Evolutionary conservation across 2,888 invertebrate species (phyloP).

Genomic region (Charanyca ferruginea): DNA sequence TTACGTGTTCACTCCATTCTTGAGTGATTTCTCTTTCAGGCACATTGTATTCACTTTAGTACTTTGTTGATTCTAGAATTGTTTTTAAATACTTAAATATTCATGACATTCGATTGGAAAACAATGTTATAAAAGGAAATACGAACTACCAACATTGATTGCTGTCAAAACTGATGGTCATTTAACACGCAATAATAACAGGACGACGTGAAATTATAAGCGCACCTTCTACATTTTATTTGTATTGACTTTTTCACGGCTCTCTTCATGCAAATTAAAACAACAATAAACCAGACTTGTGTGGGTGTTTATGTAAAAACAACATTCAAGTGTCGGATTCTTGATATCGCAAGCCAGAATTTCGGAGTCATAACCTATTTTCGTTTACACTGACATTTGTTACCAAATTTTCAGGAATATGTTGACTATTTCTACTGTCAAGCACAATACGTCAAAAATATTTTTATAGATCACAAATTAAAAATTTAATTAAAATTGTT

Average conservation of each 20-base stretch:
- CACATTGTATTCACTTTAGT: constrained; percentile 21
- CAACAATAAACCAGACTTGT: constrained; percentile 37
- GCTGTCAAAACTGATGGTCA: constrained; percentile 49
- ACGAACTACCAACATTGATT: constrained; percentile 28
- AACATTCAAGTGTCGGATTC: constrained; percentile 25
- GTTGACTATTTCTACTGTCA: background rate
- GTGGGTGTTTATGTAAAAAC: constrained; percentile 21
- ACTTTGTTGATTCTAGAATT: constrained; percentile 21
- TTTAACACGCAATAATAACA: constrained; percentile 42
- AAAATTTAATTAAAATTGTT: background rate
- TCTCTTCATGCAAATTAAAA: constrained; percentile 31
- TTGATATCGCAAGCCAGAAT: constrained; percentile 23
- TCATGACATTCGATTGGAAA: constrained; percentile 45
- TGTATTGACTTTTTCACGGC: constrained; percentile 43
- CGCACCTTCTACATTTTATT: constrained; percentile 44
- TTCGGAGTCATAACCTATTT: constrained; percentile 13
- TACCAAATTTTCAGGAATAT: constrained; percentile 22
- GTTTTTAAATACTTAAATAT: constrained; percentile 19
- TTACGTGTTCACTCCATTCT: constrained; percentile 25
- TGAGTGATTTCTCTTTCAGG: constrained; percentile 32
- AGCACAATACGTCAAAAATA: background rate
- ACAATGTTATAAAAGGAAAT: constrained; percentile 40
- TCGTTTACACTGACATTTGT: constrained; percentile 20
- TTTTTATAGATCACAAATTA: too few species aligned
- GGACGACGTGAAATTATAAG: constrained; percentile 43